phyloP scores from a whole-genome alignment of 2,888 invertebrate genomes.

The Athetis lepigone region DNA sequence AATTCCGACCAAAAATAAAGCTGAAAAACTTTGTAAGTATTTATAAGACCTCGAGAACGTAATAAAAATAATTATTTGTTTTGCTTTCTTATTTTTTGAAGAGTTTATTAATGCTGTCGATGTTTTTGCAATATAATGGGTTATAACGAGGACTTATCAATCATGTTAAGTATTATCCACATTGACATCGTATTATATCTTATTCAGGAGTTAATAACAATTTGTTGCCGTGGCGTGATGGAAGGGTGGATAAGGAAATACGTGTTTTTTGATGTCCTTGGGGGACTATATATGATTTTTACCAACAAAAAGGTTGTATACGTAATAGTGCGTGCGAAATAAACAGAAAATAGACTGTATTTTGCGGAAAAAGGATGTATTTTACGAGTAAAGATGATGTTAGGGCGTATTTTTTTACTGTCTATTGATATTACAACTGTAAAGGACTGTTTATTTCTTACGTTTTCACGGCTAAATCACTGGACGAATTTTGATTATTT shows the following conservation, averaged over 20 bases:
- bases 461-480: no score
- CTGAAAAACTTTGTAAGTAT: conserved; percentile 48
- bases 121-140: conserved; percentile 36
- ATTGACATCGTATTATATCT: conserved; percentile 50
- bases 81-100: conserved; percentile 35
- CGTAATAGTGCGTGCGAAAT: conserved; percentile 24
- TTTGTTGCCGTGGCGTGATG: conserved; percentile 38
- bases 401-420: not conserved
- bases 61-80: conserved; percentile 35
- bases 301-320: conserved; percentile 15
- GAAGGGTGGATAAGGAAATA: conserved; percentile 33
- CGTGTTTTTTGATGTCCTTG: conserved; percentile 31
- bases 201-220: conserved; percentile 57
- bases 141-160: conserved; percentile 35
- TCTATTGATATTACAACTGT: no score
- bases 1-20: conserved; percentile 37
- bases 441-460: no score
- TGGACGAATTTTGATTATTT: no score
- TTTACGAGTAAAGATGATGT: not conserved
- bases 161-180: conserved; percentile 40
- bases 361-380: conserved; percentile 20
- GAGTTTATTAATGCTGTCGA: conserved; percentile 47
- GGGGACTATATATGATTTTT: conserved; percentile 30
- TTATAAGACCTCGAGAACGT: conserved; percentile 57
- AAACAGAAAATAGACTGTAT: conserved; percentile 23